Evolutionary conservation across 2,888 invertebrate species (phyloP).

Genomic region (Priocnemis perturbator): DNA sequence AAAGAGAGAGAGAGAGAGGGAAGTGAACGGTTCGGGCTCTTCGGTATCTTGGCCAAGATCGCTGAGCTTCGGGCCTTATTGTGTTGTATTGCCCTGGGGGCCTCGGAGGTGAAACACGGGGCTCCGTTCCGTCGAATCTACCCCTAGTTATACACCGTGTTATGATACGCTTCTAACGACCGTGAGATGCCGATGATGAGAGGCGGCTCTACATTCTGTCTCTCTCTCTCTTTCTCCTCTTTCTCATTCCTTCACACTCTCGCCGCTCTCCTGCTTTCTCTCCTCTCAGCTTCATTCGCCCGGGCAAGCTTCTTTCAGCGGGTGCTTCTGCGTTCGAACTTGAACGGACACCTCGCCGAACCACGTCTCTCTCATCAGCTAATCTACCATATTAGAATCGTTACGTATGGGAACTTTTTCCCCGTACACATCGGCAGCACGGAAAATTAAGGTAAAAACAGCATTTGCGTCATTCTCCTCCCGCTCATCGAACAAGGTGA

Average conservation of each 20-base stretch:
- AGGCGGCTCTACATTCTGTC: conserved; percentile 40
- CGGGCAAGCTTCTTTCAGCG: no score
- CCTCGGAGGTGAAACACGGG: conserved; percentile 51
- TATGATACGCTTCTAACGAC: conserved; percentile 65
- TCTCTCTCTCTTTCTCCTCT: conserved; percentile 1
- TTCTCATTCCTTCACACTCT: conserved; percentile 21
- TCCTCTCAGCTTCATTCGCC: neutral
- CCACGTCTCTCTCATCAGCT: no score
- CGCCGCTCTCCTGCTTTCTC: no score
- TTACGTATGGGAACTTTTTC: no score
- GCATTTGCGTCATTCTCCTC: no score
- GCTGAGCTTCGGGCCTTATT: conserved; percentile 61
- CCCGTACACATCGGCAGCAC: no score
- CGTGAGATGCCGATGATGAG: conserved; percentile 62
- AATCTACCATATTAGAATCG: no score
- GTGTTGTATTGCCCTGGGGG: conserved; percentile 58
- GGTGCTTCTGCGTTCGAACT: no score
- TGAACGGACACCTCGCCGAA: no score
- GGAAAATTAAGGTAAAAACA: no score
- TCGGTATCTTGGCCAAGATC: conserved; percentile 61
- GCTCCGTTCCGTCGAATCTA: conserved; percentile 54
- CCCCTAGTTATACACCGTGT: conserved; percentile 62
- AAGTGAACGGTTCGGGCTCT: conserved; percentile 36
- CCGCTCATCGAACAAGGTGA: conserved; percentile 10
- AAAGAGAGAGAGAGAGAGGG: conserved; percentile 21